Conservation (phyloP, 2,797 vertebrate species). For the Sylvia borin region DNA sequence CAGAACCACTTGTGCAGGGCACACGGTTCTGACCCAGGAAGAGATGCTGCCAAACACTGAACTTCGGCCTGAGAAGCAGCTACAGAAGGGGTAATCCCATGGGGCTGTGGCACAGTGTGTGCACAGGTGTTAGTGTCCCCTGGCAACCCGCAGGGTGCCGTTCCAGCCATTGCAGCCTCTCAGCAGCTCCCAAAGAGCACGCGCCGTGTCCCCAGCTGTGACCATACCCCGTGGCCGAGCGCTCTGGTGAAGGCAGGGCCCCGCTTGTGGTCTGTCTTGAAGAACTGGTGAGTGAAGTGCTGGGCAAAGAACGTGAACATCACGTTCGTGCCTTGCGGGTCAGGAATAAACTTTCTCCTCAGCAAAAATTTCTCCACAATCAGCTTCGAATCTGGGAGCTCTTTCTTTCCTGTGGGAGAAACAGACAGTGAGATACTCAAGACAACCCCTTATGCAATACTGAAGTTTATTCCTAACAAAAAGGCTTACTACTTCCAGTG, state of each 20-base stretch:
- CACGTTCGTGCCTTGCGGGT: constrained; percentile 91
- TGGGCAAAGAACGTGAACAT: constrained; percentile 99
- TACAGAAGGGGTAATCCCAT: neutral
- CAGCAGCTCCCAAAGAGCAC: neutral
- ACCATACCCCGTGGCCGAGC: constrained; percentile 89
- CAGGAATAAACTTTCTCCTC: constrained; percentile 90
- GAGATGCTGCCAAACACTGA: accelerated
- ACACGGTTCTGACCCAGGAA: accelerated
- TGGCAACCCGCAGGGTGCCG: neutral
- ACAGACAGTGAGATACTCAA: neutral
- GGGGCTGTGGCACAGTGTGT: neutral
- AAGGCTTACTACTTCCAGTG: neutral
- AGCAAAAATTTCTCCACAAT: constrained; percentile 90
- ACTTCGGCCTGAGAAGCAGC: neutral
- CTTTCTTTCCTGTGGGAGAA: constrained; percentile 85
- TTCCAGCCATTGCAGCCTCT: neutral
- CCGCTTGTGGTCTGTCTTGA: constrained; percentile 90
- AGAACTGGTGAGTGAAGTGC: constrained; percentile 97
- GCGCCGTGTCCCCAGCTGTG: neutral
- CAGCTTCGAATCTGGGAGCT: constrained; percentile 86
- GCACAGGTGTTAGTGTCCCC: neutral
- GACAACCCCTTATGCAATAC: neutral
- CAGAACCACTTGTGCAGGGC: neutral
- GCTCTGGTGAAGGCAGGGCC: constrained; percentile 90
- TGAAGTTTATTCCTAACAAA: neutral